Evolutionary conservation across 2,797 vertebrate genomes (phyloP), one percentile per base, ranked within the genome.

Genomic region (Falco columbarius): DNA sequence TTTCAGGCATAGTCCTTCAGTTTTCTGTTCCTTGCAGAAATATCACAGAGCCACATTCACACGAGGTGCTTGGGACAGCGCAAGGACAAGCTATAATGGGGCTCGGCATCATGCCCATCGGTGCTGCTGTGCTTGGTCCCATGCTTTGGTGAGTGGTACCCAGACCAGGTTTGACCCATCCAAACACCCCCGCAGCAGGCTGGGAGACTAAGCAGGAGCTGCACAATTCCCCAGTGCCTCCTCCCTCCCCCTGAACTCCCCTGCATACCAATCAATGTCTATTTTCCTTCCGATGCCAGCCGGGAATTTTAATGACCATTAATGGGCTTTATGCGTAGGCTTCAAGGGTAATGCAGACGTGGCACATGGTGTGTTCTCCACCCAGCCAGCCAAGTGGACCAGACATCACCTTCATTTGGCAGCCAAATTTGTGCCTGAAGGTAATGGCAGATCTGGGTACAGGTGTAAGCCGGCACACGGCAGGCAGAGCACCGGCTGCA

Each of bases 101-200:
- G 19, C 6, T 86, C 0, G 0, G 58, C 22, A 14, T 3, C 0
- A 4, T 18, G 23, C 29, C 18, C 38, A 5, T 9, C 1, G 2
- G 46, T 44, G 36, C 66, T 74, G 56, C 44, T 13, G 3, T 36
- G 54, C 1, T 0, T 68, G 26, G 44, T 77, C 58, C 30, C 3
- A 1, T 6, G 65, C 9, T 74, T 20, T 4, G 5, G 17, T 7
- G 30, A 52, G 11, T 36, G 9, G 3, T 29, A 14, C 14, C n/a
- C 46, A 42, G 49, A 75, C 3, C n/a, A 30, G 40, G 13, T 79
- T 3, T 59, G 84, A 82, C 14, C 26, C 46, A 14, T 1, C 10
- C 22, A 58, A 58, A 73, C 22, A 20, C 3, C 17, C 10, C 19
- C 1, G 9, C 22, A 22, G n/a, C 7, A 22, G 38, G 47, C 4